Evolutionary conservation across 2,797 vertebrate genomes (phyloP).

Genomic region (Chromobotia macracanthus): DNA sequence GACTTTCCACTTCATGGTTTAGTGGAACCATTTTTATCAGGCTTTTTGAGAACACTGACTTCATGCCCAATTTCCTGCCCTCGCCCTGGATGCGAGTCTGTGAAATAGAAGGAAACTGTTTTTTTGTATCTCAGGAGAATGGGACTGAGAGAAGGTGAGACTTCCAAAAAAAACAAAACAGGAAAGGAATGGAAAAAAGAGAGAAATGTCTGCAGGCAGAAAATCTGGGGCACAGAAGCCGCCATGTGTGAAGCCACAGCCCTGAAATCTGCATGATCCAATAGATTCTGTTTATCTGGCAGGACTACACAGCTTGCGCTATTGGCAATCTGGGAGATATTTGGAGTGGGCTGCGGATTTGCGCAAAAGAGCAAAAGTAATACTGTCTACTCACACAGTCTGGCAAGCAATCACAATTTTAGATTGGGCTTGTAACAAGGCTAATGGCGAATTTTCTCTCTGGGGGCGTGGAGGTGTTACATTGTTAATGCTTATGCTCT

Average conservation of each 20-base stretch:
- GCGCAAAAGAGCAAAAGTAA: constrained; percentile 73
- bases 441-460: constrained; percentile 73
- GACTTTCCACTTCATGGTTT: background rate
- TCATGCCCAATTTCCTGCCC: background rate
- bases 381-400: constrained; percentile 74
- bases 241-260: constrained; percentile 78
- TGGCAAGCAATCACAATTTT: constrained; percentile 70
- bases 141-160: constrained; percentile 13
- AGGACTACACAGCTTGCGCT: constrained; percentile 66
- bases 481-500: constrained; percentile 62
- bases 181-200: constrained; percentile 51
- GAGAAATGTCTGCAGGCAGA: constrained; percentile 45
- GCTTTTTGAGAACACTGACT: background rate
- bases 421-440: constrained; percentile 73
- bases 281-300: constrained; percentile 83
- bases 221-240: constrained; percentile 76
- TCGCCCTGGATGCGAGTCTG: background rate
- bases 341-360: constrained; percentile 77
- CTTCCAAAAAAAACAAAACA: constrained; percentile 63
- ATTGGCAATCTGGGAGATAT: constrained; percentile 81
- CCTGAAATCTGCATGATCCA: constrained; percentile 80
- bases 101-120: constrained; percentile 3
- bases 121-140: constrained; percentile 2
- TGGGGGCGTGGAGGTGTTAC: constrained; percentile 59
- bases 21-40: background rate